Percentiles rank a stretch among this genome's conserved stretches.
phyloP scores from a whole-genome alignment of 2,888 invertebrate genomes.

The Acrobasis consociella region DNA sequence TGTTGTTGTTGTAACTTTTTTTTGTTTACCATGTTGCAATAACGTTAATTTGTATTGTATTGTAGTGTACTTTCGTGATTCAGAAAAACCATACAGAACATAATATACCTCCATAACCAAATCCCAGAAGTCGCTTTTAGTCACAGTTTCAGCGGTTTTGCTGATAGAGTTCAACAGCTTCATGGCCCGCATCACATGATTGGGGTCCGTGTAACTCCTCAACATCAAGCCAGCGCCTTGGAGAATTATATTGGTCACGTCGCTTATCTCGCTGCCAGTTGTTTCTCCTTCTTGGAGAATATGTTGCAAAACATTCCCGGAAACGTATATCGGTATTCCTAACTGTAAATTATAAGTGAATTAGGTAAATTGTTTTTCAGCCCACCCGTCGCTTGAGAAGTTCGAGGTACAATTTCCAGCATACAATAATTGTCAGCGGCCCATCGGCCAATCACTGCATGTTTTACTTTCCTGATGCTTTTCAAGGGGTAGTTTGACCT shows the following conservation, averaged over 20 bases:
- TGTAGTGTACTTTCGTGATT: no score
- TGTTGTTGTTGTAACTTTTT: no score
- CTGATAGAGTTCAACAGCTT: conserved; percentile 36
- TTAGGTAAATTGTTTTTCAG: no score
- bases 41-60: no score
- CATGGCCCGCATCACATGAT: conserved; percentile 34
- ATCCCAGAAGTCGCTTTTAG: conserved; percentile 37
- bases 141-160: conserved; percentile 35
- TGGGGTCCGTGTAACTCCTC: conserved; percentile 32
- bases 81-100: no score
- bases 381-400: no score
- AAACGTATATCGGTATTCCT: conserved; percentile 46
- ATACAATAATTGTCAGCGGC: no score
- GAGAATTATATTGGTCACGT: conserved; percentile 42
- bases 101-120: conserved; percentile 34
- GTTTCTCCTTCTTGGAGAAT: conserved; percentile 34
- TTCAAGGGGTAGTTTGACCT: no score
- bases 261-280: conserved; percentile 38
- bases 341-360: conserved; percentile 29
- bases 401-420: no score
- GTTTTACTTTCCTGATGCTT: no score
- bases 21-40: no score
- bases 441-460: no score
- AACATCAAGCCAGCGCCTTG: conserved; percentile 44
- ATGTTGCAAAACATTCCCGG: conserved; percentile 42